Percentiles rank a stretch among this genome's conserved stretches.
Conservation (phyloP, 1,140 invertebrate genomes). For the Laupala kohalensis region DNA sequence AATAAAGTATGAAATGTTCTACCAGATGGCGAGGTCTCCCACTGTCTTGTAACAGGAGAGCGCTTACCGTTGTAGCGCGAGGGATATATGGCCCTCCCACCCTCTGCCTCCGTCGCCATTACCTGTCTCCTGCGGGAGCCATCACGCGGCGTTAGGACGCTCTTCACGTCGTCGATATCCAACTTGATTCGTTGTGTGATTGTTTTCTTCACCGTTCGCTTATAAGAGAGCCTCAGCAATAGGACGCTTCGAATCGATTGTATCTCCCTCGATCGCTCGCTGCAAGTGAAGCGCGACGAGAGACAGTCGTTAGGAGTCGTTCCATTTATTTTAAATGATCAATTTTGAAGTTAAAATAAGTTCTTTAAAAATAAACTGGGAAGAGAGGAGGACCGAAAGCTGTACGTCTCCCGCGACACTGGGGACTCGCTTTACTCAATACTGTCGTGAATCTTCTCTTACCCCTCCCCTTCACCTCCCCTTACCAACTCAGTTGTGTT, state of each 20-base stretch:
- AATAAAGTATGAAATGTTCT: too few relatives aligned
- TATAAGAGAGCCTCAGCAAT: neutral
- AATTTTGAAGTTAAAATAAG: conserved; percentile 7
- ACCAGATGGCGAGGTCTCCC: too few relatives aligned
- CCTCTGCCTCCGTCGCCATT: too few relatives aligned
- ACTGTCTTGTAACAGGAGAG: too few relatives aligned
- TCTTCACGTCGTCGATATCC: conserved; percentile 8
- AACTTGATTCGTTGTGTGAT: conserved; percentile 8
- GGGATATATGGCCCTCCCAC: too few relatives aligned
- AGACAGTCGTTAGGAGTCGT: neutral
- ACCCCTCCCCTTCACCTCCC: too few relatives aligned
- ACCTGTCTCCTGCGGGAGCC: neutral
- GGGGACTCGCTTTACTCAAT: neutral
- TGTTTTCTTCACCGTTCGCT: conserved; percentile 6
- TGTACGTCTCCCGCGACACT: neutral
- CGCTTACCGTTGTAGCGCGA: too few relatives aligned
- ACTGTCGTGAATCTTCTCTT: neutral
- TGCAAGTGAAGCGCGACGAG: too few relatives aligned
- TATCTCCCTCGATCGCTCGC: neutral
- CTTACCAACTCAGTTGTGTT: too few relatives aligned
- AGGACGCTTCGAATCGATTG: conserved; percentile 9
- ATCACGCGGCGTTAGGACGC: conserved; percentile 3
- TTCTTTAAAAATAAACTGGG: conserved; percentile 11
- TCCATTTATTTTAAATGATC: conserved; percentile 10
- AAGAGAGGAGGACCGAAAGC: neutral